These are phyloP conservation scores for Coryphaenoides rupestris DNA, from an alignment of 2,113 vertebrate species.

Conservation along the genomic window DNA sequence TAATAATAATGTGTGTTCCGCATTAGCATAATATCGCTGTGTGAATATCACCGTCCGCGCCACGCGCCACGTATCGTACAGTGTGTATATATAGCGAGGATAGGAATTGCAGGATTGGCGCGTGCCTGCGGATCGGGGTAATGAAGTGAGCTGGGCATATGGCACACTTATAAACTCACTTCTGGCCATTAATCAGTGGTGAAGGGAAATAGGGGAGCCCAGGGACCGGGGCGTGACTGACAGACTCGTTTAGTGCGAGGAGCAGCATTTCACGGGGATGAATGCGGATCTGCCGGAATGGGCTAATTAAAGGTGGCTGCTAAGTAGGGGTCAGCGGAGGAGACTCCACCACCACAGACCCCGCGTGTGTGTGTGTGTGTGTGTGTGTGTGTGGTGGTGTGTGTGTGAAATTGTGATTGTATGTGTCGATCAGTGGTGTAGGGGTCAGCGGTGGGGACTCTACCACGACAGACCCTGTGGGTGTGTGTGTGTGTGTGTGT, in stretches of 20 bases:
- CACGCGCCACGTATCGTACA: too few species aligned
- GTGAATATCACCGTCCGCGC: conserved; percentile 60
- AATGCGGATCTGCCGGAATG: conserved; percentile 51
- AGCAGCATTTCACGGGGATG: conserved; percentile 57
- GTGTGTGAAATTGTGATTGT: background rate
- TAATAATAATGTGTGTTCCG: too few species aligned
- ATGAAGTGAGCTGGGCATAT: conserved; percentile 77
- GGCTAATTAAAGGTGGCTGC: conserved; percentile 63
- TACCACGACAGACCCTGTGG: too few species aligned
- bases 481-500: too few species aligned
- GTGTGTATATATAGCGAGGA: conserved; percentile 55
- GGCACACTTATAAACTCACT: conserved; percentile 76
- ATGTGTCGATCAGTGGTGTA: background rate
- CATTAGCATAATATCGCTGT: conserved; percentile 76
- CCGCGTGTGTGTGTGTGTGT: too few species aligned
- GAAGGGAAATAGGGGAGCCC: conserved; percentile 64
- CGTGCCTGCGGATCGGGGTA: conserved; percentile 63
- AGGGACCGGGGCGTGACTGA: conserved; percentile 70
- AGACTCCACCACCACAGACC: background rate
- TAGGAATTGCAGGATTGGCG: conserved; percentile 54
- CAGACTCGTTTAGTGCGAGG: conserved; percentile 72
- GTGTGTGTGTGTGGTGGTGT: background rate
- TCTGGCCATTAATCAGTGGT: conserved; percentile 74
- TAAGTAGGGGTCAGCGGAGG: background rate
- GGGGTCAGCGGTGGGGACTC: too few species aligned